Conservation (phyloP, 2,797 vertebrate species). For the Ceyx erithaca region DNA sequence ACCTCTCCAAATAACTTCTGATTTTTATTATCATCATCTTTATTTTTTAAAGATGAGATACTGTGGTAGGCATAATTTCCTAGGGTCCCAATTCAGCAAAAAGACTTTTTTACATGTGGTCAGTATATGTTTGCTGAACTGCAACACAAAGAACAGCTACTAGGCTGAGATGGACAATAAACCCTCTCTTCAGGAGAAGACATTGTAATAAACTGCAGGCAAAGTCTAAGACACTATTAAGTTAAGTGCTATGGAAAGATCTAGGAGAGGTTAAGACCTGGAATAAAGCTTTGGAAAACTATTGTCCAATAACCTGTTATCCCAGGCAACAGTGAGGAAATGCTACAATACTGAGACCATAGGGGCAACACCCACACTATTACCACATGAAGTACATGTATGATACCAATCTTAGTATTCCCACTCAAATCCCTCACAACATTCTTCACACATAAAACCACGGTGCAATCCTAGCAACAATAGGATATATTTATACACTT, state of each 20-base stretch:
- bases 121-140: neutral
- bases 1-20: neutral
- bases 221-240: neutral
- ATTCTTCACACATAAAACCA: neutral
- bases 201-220: neutral
- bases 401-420: neutral
- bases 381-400: neutral
- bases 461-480: neutral
- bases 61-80: neutral
- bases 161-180: accelerated
- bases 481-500: neutral
- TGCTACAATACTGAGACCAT: neutral
- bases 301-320: neutral
- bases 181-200: neutral
- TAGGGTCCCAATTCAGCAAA: neutral
- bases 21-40: too few species aligned
- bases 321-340: neutral
- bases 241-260: neutral
- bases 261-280: neutral
- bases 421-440: neutral
- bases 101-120: neutral
- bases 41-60: neutral
- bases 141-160: neutral
- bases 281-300: neutral
- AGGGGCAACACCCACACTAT: neutral